Percentiles rank a stretch among this genome's conserved stretches.
Conservation (phyloP, 1,140 invertebrate species). For the Drosophila leontia region DNA sequence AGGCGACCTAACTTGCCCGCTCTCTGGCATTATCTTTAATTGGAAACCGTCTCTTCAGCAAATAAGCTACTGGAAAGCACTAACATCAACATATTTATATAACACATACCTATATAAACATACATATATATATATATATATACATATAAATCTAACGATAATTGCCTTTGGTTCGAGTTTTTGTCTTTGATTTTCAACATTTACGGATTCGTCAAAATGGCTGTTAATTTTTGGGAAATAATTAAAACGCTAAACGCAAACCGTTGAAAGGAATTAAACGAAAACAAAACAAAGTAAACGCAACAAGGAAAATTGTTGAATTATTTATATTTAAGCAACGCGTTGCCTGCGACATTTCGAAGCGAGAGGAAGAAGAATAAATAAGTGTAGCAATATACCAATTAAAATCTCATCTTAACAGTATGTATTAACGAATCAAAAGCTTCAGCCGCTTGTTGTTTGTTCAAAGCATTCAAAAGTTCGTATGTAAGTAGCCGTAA, state of each 20-base stretch:
- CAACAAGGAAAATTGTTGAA: constrained; percentile 59
- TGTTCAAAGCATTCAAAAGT: constrained; percentile 57
- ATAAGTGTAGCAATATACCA: constrained; percentile 60
- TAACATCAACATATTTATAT: constrained; percentile 51
- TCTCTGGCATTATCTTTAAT: not conserved
- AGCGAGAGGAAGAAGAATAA: constrained; percentile 23
- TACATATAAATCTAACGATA: constrained; percentile 57
- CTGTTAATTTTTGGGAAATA: constrained; percentile 84
- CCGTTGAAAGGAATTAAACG: constrained; percentile 31
- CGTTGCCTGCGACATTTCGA: constrained; percentile 67
- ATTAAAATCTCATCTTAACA: constrained; percentile 50
- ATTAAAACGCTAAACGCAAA: constrained; percentile 65
- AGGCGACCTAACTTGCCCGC: constrained; percentile 1
- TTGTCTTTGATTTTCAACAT: constrained; percentile 71
- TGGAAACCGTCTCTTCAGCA: constrained; percentile 6
- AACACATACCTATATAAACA: constrained; percentile 32
- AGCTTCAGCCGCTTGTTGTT: constrained; percentile 75
- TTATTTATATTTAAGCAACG: constrained; percentile 72
- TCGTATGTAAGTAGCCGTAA: constrained; percentile 59
- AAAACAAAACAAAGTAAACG: constrained; percentile 22
- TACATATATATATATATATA: constrained; percentile 38
- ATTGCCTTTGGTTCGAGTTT: constrained; percentile 66
- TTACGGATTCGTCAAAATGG: constrained; percentile 85
- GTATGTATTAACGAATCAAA: constrained; percentile 55
- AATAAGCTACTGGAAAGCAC: constrained; percentile 22